Base-by-base conservation (phyloP, 1,140 invertebrate species). In the Lycorma delicatula region DNA sequence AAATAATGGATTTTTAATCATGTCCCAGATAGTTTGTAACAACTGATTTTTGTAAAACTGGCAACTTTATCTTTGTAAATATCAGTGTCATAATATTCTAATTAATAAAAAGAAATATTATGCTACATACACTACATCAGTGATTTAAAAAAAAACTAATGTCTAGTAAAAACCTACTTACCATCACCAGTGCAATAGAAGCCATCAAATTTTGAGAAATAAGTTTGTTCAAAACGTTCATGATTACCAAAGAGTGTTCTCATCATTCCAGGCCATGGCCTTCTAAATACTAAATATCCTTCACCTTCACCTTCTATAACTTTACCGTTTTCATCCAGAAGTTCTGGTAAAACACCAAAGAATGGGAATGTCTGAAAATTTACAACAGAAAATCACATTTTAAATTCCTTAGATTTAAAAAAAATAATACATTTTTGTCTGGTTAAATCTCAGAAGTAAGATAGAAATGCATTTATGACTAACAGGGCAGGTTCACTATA, bases 121-220 rank as follows among this genome's bases (percentile, higher is more conserved):
- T n/a, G n/a, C n/a, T n/a, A n/a, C n/a, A n/a, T n/a, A n/a, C n/a
- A n/a, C n/a, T n/a, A n/a, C n/a, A n/a, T n/a, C n/a, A n/a, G n/a
- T n/a, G n/a, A n/a, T n/a, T n/a, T n/a, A n/a, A n/a, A n/a, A n/a
- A n/a, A n/a, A n/a, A n/a, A n/a, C n/a, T n/a, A n/a, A n/a, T n/a
- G n/a, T n/a, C n/a, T n/a, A n/a, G n/a, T n/a, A n/a, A n/a, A n/a
- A n/a, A 20, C 46, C 20, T 20, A 74, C 77, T 74, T 75, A 93
- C 95, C 95, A 76, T 99, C 96, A 56, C 96, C 96, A 48, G 95
- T 98, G 69, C 89, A 94, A 70, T 98, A 99, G 74, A 86, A 98
- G 38, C 95, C 96, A 1, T 88, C 86, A 71, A 97, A 98, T 73
- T 91, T 91, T 58, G 87, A 85, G 75, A 98, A 99, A 70, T 98